Evolutionary conservation across 2,113 vertebrate species (phyloP), one percentile per base, ranked within the genome.

Genomic region (Eubucco bourcierii): DNA sequence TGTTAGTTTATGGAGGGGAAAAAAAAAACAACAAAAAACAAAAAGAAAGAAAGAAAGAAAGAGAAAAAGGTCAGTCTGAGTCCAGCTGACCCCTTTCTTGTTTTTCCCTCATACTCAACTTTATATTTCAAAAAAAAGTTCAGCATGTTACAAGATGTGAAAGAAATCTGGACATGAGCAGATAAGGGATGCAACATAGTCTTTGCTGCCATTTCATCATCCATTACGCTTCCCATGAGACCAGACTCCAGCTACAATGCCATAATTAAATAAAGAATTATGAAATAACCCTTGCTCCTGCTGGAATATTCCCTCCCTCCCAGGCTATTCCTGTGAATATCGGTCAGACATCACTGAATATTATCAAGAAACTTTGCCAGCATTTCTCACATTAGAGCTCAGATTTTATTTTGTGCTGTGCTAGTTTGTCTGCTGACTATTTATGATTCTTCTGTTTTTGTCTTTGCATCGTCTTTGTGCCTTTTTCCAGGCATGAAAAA

Each of bases 251-350:
- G 50, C 78, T 96, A 80, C n/a, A 84, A 44, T 9, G 11, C 13
- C 19, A 71, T 64, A 79, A 94, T 92, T 91, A 95, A 95, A 90
- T 61, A 87, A 94, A 93, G 44, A 95, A 93, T 76, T 94, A 80
- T 72, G 47, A 72, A 96, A 93, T 80, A 60, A 9, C 72, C 47
- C 25, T 3, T 13, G 67, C 80, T 44, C 90, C 33, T 61, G 13
- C 34, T 88, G 82, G 80, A 84, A 84, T 75, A 58, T 25, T 90
- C 53, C 34, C 15, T 71, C 33, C 88, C 31, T 86, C 56, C 82
- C 90, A 84, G 66, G 39, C 15, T 86, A 63, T 47, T 84, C 39
- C 56, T 83, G 61, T 84, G 75, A 90, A 82, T 75, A 50, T 63
- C 89, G 59, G 60, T 92, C 29, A 75, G 65, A 75, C 29, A 93